A percentile compares a stretch with the other conserved stretches of the same genome.
Conservation (phyloP, 2,797 vertebrate genomes). For the Yasuhikotakia modesta region DNA sequence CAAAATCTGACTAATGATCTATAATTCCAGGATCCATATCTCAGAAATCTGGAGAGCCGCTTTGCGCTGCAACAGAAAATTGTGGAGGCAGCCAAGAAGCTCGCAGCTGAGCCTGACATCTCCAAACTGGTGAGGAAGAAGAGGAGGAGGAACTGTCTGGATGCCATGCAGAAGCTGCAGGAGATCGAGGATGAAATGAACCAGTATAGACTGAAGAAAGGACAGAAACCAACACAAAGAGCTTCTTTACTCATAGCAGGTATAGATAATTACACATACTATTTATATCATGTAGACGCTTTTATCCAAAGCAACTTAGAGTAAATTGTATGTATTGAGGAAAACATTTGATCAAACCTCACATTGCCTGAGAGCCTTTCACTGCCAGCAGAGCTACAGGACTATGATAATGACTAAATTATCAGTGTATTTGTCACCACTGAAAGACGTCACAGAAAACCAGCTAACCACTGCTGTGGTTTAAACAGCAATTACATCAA, state of each 20-base stretch:
- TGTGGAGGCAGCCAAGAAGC: constrained; percentile 94
- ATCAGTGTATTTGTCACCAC: too few relatives aligned
- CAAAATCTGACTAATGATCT: background rate
- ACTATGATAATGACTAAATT: background rate
- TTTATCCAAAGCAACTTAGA: background rate
- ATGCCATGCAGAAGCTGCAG: constrained; percentile 90
- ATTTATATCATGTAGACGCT: background rate
- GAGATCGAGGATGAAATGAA: constrained; percentile 96
- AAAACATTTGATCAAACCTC: too few relatives aligned
- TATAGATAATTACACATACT: constrained; percentile 57
- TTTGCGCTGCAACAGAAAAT: constrained; percentile 96
- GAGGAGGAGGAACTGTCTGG: constrained; percentile 89
- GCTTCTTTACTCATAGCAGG: constrained; percentile 85
- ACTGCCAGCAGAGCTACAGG: background rate
- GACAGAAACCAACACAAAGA: constrained; percentile 89
- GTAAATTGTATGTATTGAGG: too few relatives aligned
- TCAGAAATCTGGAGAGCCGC: constrained; percentile 92
- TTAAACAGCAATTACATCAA: background rate
- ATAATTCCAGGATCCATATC: constrained; percentile 83
- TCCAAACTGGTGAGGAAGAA: constrained; percentile 95
- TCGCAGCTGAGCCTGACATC: constrained; percentile 88
- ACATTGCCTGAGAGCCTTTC: too few relatives aligned
- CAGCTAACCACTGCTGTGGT: background rate
- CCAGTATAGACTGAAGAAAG: constrained; percentile 90
- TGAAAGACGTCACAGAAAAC: background rate